These are phyloP conservation scores for Coracopsis vasa DNA, from an alignment of 2,113 vertebrate genomes.

Conservation along the genomic window DNA sequence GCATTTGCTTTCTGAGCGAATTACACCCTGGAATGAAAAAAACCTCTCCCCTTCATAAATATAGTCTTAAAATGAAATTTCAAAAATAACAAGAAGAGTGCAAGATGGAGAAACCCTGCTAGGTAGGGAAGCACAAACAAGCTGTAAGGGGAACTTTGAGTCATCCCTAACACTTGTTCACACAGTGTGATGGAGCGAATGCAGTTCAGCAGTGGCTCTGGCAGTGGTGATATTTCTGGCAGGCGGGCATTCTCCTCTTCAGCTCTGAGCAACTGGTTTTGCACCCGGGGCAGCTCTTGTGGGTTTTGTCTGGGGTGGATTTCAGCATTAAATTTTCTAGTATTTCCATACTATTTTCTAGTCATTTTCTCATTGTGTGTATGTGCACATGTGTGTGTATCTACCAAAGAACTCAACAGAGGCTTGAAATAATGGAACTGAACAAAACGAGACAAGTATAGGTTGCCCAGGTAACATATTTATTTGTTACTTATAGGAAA, in stretches of 20 bases:
- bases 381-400: rapidly evolving
- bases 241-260: neutral
- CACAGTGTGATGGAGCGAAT: rapidly evolving
- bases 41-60: neutral
- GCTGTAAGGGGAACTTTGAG: neutral
- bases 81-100: neutral
- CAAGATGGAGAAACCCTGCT: neutral
- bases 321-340: neutral
- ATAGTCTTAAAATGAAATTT: neutral
- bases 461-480: neutral
- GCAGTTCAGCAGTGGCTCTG: neutral
- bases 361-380: neutral
- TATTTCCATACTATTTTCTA: neutral
- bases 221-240: neutral
- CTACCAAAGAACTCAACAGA: neutral
- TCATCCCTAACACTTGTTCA: neutral
- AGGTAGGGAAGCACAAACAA: neutral
- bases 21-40: neutral
- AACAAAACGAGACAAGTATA: neutral
- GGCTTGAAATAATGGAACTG: neutral
- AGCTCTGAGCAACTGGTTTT: neutral
- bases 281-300: rapidly evolving
- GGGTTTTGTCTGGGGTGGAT: neutral
- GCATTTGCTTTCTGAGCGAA: neutral
- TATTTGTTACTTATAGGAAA: neutral